Base-by-base conservation (phyloP, 2,797 vertebrate species). In the Neopelma chrysocephalum region DNA sequence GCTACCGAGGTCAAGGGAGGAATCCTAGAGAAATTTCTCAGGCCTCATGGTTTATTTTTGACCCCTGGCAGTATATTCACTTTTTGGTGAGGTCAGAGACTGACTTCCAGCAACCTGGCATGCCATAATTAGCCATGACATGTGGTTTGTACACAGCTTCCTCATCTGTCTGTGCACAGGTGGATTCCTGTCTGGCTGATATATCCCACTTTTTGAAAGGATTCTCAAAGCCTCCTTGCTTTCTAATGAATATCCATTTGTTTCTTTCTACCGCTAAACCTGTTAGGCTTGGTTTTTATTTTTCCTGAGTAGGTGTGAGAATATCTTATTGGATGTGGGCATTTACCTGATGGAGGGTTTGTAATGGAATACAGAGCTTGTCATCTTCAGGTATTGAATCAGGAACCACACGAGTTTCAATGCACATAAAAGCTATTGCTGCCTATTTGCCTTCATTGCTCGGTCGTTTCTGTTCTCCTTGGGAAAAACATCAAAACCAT, bases 361-460 rank as follows among this genome's bases (percentile, higher is more conserved):
- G 95, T 95, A 96, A 97, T 97, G 96, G 84, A 50, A 95, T 96
- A 96, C 96, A 97, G 94, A 97, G 89, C 82, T 93, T 62, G 51
- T 83, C 61, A 88, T 89, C 76, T 75, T 54, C 32, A 83, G 57
- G 10, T 81, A 11, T 15, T 64, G 48, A 85, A 40, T 78, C 48
- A 56, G 43, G 70, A 89, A 58, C 51, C 77, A 84, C 20, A 38
- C 19, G 60, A 32, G 15, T 62, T 92, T 70, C 84, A 87, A 75
- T 76, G 36, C 50, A 54, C 23, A 18, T 21, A 51, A 82, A 93
- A 96, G 22, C 34, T 70, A 9, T 77, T 91, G 42, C 61, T 91
- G 57, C 72, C 38, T 77, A 2, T 75, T 77, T 68, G 48, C 48
- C 27, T 66, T 90, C 26, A 79, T 62, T 70, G 45, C 54, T 92